Base-by-base conservation (phyloP, 2,888 invertebrate genomes). In the Gastracanthus pulcherrimus region DNA sequence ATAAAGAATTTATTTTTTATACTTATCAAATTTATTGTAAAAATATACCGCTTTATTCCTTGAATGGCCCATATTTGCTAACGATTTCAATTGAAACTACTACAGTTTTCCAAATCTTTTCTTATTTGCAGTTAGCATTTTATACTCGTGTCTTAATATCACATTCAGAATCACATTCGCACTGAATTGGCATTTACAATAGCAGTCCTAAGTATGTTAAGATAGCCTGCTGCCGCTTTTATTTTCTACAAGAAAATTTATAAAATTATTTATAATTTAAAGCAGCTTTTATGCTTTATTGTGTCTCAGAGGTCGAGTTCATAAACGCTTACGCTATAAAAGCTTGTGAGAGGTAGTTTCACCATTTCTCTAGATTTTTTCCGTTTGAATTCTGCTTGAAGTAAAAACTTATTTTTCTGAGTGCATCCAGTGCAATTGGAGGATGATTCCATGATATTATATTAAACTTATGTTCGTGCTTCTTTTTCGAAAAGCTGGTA, bases 361-460 rank as follows among this genome's bases (percentile, higher is more conserved):
- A 86, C 84, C 70, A 89, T 58, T 75, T 86, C 87, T 2, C 87
- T 88, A 4, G n/a, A n/a, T n/a, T n/a, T n/a, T n/a, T n/a, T n/a
- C n/a, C n/a, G n/a, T n/a, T n/a, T n/a, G n/a, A n/a, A n/a, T n/a
- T n/a, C n/a, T n/a, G n/a, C n/a, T n/a, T n/a, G n/a, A n/a, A n/a
- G n/a, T n/a, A n/a, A n/a, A n/a, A n/a, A n/a, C n/a, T n/a, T n/a
- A n/a, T n/a, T n/a, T n/a, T n/a, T n/a, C n/a, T n/a, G n/a, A n/a
- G n/a, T n/a, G 87, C 89, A 4, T 86, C 86, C 1, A 89, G 76
- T 0, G 70, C 82, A 3, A 85, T 81, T 4, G 88, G 87, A 9
- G 80, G 84, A 13, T 80, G 78, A 4, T 88, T 79, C 60, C 85
- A 84, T 2, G 85, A 79, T 34, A 34, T 3, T 88, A 85, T 13